Evolutionary conservation across 1,140 invertebrate genomes (phyloP).

Genomic region (Monochamus saltuarius): DNA sequence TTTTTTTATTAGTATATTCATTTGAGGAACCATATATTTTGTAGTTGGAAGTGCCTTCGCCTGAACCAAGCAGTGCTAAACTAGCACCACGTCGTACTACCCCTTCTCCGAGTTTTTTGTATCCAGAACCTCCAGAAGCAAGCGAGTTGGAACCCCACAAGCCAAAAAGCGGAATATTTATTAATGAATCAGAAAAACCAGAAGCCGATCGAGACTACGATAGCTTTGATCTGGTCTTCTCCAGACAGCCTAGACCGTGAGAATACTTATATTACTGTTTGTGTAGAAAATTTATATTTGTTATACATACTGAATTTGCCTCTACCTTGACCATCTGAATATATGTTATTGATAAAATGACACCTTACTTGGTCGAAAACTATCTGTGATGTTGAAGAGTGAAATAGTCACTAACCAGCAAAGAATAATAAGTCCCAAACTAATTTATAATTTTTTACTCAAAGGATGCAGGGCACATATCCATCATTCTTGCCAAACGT

Average conservation of each 20-base stretch:
- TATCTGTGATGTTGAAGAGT: no score
- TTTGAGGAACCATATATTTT: no score
- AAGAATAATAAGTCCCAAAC: no score
- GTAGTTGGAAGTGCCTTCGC: conserved; percentile 42
- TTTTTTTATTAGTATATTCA: neutral
- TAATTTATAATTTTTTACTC: no score
- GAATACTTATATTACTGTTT: neutral
- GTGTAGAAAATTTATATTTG: neutral
- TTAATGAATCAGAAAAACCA: conserved; percentile 34
- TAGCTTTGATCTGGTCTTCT: conserved; percentile 40
- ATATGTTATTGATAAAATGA: no score
- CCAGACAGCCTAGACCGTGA: conserved; percentile 30
- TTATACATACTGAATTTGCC: no score
- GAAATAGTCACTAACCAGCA: no score
- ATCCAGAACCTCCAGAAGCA: conserved; percentile 33
- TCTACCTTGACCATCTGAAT: no score
- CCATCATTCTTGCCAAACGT: no score
- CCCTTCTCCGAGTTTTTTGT: conserved; percentile 30
- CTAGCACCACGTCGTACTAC: conserved; percentile 39
- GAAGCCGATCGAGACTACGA: conserved; percentile 23
- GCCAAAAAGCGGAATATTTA: conserved; percentile 46
- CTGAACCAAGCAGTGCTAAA: conserved; percentile 39
- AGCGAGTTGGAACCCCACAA: conserved; percentile 32
- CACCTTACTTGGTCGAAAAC: no score
- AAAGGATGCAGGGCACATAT: no score